Evolutionary conservation across 1,140 invertebrate species (phyloP), one percentile per base, ranked within the genome.

Genomic region (Riptortus pedestris): DNA sequence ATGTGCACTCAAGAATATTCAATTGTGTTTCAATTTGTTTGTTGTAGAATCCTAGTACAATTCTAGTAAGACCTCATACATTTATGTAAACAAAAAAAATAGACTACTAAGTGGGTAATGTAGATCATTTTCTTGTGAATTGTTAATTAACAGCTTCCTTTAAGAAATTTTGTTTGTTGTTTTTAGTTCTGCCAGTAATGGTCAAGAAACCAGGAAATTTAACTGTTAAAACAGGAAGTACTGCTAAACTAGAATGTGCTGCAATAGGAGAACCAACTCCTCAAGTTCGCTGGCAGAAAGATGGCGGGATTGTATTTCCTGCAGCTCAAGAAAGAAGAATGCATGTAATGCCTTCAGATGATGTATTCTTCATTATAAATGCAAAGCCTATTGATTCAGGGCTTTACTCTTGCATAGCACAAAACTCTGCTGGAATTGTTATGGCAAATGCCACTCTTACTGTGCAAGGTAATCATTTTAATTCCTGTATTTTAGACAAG

Each of bases 261-360:
- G 93, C 93, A 12, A 81, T 81, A 63, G 95, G 94, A 1, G 86
- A 90, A 69, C 94, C 94, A 0, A 75, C 79, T 26, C 94, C 94
- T 31, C 84, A 92, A 74, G 92, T 96, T 67, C 85, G 88, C 0
- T 91, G 93, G 85, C 86, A 91, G 70, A 96, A 97, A 75, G 93
- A 96, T 78, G 90, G 88, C n/a, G 90, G 88, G 0, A 89, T 90
- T 73, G 88, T 95, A 74, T 97, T 98, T 74, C 93, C 93, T 11
- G 94, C 95, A 9, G 94, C 94, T 16, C 80, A 87, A 63, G 94
- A 97, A 74, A 82, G 93, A 47, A 78, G 95, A 24, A 88, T 98
- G 84, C 87, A 91, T 73, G 90, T 96, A 33, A 91, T 93, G 81
- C 86, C 89, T 0, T 84, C 84, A 24, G 93, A 97, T 74, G 89